phyloP scores from a whole-genome alignment of 2,797 vertebrate genomes.

The Arctocebus calabarensis region DNA sequence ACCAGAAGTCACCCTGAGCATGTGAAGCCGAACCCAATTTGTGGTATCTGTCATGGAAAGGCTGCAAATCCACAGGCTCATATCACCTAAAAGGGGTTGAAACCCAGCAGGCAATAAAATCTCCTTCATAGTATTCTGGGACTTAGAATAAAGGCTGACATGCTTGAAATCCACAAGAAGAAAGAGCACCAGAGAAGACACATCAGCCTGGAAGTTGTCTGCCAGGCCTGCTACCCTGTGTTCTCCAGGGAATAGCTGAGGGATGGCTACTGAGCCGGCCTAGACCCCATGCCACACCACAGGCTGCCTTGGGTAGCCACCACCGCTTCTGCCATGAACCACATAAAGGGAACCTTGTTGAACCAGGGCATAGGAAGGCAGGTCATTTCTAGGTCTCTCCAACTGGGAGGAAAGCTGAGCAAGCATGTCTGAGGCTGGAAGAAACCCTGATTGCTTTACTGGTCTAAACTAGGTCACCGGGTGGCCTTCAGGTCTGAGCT shows the following conservation, averaged over 20 bases:
- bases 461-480: neutral
- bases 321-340: too few species aligned
- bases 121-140: neutral
- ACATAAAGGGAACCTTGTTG: neutral
- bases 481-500: neutral
- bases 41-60: neutral
- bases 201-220: fast-evolving
- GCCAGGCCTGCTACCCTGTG: neutral
- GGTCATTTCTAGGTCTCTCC: neutral
- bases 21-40: neutral
- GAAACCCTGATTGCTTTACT: neutral
- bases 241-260: neutral
- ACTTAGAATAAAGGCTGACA: neutral
- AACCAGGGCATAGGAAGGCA: neutral
- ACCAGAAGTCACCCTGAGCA: neutral
- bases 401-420: neutral
- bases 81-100: fast-evolving
- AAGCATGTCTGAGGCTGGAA: too few species aligned
- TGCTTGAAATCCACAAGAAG: neutral
- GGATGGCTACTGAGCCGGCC: neutral
- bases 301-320: neutral
- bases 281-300: too few species aligned
- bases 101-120: neutral
- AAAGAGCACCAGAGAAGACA: neutral
- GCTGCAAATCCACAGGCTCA: neutral